Evolutionary conservation across 2,113 vertebrate species (phyloP).

Genomic region (Lophura nycthemera): DNA sequence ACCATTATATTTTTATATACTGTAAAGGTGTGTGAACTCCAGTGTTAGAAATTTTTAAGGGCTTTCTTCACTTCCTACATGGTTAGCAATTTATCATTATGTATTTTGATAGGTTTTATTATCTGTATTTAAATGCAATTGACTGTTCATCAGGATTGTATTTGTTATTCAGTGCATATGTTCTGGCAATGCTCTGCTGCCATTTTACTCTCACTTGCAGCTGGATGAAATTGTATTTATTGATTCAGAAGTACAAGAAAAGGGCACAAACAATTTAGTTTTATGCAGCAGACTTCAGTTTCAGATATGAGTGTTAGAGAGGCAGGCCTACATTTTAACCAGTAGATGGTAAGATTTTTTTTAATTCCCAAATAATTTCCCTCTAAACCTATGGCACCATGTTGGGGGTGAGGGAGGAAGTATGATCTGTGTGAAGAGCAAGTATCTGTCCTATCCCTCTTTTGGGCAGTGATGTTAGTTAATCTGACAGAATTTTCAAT

Average conservation of each 20-base stretch:
- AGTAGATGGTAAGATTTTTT: neutral
- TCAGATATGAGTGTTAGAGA: neutral
- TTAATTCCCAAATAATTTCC: neutral
- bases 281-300: neutral
- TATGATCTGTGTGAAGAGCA: neutral
- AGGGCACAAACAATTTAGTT: neutral
- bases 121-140: neutral
- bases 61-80: neutral
- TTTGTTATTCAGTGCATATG: neutral
- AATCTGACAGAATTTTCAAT: neutral
- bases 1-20: neutral
- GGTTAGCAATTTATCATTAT: neutral
- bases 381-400: neutral
- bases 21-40: neutral
- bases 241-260: neutral
- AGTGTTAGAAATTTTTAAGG: neutral
- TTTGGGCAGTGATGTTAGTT: neutral
- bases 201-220: neutral
- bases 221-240: fast-evolving
- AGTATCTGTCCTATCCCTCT: neutral
- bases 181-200: neutral
- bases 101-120: neutral
- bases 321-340: neutral
- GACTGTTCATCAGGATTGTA: neutral
- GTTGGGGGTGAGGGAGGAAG: neutral